phyloP scores from a whole-genome alignment of 2,888 invertebrate genomes.

The Platycnemis pennipes region DNA sequence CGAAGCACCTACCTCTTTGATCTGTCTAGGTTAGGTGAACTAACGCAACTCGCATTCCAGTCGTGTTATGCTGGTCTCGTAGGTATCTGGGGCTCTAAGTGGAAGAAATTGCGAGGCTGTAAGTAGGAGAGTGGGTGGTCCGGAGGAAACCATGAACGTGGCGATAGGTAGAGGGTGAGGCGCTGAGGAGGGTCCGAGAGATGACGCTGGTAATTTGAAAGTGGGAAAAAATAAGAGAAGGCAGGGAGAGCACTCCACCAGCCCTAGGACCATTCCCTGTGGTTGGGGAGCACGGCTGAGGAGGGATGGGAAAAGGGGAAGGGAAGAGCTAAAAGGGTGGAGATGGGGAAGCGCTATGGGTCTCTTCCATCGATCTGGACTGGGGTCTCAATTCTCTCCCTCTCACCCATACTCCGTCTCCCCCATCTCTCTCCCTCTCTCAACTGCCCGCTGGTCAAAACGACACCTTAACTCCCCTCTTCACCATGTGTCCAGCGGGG shows the following conservation, averaged over 20 bases:
- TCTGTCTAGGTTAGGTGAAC: no score
- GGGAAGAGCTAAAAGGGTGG: not conserved
- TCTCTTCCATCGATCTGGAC: slow-evolving; percentile 22
- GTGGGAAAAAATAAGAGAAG: slow-evolving; percentile 11
- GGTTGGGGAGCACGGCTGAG: not conserved
- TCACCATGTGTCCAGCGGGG: slow-evolving; percentile 43
- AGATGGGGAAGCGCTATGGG: not conserved
- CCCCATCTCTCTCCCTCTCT: not conserved
- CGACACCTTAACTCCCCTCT: slow-evolving; percentile 64
- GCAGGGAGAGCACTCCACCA: not conserved
- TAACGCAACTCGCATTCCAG: not conserved
- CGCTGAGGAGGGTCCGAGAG: not conserved
- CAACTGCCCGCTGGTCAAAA: slow-evolving; percentile 48
- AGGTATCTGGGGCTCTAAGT: not conserved
- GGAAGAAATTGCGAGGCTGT: not conserved
- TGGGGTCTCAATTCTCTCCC: not conserved
- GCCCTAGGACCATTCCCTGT: not conserved
- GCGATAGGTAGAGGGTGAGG: not conserved
- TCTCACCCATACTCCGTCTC: not conserved
- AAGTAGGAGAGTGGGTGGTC: not conserved
- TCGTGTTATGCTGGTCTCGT: not conserved
- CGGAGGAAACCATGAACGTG: not conserved
- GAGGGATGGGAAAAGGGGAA: not conserved
- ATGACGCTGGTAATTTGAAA: slow-evolving; percentile 40
- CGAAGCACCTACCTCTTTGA: no score